Base-by-base conservation (phyloP, 2,888 invertebrate species). In the Drosophila maculinotata region DNA sequence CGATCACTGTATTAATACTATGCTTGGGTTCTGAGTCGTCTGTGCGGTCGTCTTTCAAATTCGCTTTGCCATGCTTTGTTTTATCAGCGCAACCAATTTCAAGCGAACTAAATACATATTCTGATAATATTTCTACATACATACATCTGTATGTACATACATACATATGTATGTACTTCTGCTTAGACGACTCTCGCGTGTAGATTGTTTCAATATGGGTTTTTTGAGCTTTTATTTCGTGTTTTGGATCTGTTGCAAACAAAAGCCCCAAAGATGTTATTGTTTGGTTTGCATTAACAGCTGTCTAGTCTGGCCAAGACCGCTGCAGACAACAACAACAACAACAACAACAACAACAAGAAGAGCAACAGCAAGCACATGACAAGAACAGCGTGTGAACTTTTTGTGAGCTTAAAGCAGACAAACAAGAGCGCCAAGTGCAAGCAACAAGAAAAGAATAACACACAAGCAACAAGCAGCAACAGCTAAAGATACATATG, bases 51-150 rank as follows among this genome's bases (percentile, higher is more conserved):
- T 31, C 45, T 45, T 45, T 7, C 30, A 9, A 20, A 20, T 31
- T 45, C 31, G 45, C 30, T 45, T 45, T 20, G 45, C 52, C 67
- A 69, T 38, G 54, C 36, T 71, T 63, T 69, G 74, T 69, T 80
- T 80, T 83, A 79, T 79, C 80, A 83, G 80, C 80, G 59, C 58
- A 47, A 59, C 54, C 49, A 59, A 62, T 70, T 70, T 73, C 63
- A 57, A 35, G 45, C 56, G 49, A 73, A 73, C 76, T 59, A 63
- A 33, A 62, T 41, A 68, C 41, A 65, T 42, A 44, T 35, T 69
- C 58, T 63, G 56, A 60, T 59, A 59, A 70, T 54, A 74, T 59
- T 70, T 59, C 68, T 10, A 59, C 45, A 75, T 31, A 66, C 41
- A 28, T 41, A 25, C n/a, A n/a, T n/a, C n/a, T n/a, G n/a, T n/a